These are phyloP conservation scores for Unio pictorum DNA, from an alignment of 2,888 invertebrate genomes.

Conservation along the genomic window DNA sequence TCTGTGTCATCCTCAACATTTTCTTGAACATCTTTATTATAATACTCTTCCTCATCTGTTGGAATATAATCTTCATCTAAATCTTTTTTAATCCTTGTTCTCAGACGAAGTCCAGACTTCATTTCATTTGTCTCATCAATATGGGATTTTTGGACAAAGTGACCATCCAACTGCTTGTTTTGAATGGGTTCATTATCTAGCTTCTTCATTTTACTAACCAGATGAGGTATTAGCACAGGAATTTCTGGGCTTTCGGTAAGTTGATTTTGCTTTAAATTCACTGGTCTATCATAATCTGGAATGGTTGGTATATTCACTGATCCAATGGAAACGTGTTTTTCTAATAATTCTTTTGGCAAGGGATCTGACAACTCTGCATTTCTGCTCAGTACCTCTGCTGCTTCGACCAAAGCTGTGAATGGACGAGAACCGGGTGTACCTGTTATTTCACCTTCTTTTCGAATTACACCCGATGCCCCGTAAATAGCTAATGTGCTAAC, in stretches of 20 bases:
- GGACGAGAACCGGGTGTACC: slow-evolving; percentile 14
- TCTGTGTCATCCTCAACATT: slow-evolving; percentile 1
- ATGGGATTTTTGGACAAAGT: too few relatives aligned
- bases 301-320: too few relatives aligned
- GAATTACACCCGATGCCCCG: slow-evolving; percentile 19
- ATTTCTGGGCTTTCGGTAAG: neutral
- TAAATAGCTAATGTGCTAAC: slow-evolving; percentile 38
- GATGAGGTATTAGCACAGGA: too few relatives aligned
- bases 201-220: too few relatives aligned
- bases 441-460: slow-evolving; percentile 8
- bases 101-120: neutral
- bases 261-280: neutral
- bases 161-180: too few relatives aligned
- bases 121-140: too few relatives aligned
- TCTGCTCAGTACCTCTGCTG: slow-evolving; percentile 34
- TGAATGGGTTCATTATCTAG: too few relatives aligned
- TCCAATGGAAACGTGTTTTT: too few relatives aligned
- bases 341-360: neutral
- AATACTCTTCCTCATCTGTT: neutral
- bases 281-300: too few relatives aligned
- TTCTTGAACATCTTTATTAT: neutral
- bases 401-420: slow-evolving; percentile 28
- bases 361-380: slow-evolving; percentile 8
- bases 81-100: neutral
- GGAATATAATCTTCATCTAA: neutral